Percentiles rank a stretch among this genome's conserved stretches.
Evolutionary conservation across 1,140 invertebrate genomes (phyloP).

Genomic region (Stratiolaelaps scimitus): DNA sequence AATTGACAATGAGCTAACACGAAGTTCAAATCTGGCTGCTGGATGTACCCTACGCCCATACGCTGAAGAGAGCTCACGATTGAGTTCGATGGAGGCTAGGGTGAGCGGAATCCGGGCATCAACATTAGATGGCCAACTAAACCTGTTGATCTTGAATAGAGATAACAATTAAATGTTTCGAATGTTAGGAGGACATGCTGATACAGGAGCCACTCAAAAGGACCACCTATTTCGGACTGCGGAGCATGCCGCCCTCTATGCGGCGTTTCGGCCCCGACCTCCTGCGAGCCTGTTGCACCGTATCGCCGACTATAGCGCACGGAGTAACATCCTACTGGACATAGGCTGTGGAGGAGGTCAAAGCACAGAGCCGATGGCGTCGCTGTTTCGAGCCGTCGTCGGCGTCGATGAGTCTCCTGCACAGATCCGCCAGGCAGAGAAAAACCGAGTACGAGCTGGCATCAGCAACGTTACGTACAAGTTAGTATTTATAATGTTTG

Average conservation of each 20-base stretch:
- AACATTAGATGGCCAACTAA: no score
- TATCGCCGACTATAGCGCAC: background rate
- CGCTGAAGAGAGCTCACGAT: no score
- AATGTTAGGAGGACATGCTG: no score
- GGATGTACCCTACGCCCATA: no score
- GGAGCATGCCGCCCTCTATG: background rate
- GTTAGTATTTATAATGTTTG: background rate
- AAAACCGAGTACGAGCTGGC: background rate
- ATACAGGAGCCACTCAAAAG: no score
- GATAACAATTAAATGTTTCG: no score
- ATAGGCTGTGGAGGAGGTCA: background rate
- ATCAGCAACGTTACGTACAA: background rate
- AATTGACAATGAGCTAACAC: no score
- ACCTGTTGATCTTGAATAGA: no score
- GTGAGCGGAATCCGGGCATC: no score
- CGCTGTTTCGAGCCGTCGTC: background rate
- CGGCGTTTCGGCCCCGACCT: background rate
- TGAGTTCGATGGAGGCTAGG: no score
- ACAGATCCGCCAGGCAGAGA: slow-evolving; percentile 1
- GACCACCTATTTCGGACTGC: background rate
- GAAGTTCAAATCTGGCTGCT: no score
- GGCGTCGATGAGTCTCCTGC: background rate
- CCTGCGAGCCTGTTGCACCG: background rate
- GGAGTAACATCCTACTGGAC: background rate
- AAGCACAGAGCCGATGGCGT: slow-evolving; percentile 1